Evolutionary conservation across 1,140 invertebrate species (phyloP).

Genomic region (Chionoecetes opilio): DNA sequence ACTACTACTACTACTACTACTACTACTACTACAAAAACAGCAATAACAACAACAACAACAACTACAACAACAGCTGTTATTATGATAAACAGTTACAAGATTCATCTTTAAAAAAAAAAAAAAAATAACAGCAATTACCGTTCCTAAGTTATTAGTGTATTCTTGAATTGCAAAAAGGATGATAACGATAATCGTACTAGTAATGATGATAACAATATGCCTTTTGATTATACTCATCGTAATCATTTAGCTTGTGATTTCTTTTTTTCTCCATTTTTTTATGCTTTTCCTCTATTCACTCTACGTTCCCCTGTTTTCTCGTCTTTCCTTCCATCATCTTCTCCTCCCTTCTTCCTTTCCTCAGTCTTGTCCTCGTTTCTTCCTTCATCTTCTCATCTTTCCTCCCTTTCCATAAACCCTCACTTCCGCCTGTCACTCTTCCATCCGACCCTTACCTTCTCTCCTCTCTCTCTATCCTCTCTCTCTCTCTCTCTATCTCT

Average conservation of each 20-base stretch:
- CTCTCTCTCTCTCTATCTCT: not conserved
- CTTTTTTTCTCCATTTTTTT: not conserved
- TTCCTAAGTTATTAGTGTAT: too few species aligned
- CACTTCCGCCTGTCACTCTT: not conserved
- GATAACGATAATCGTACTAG: too few species aligned
- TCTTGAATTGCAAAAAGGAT: too few species aligned
- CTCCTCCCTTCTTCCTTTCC: not conserved
- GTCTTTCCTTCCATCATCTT: not conserved
- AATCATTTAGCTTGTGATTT: not conserved
- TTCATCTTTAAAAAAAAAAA: too few species aligned
- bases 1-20: slow-evolving; percentile 29
- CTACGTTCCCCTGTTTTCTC: not conserved
- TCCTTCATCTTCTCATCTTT: not conserved
- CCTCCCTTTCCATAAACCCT: slow-evolving; percentile 6
- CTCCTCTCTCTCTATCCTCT: not conserved
- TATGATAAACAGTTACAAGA: too few species aligned
- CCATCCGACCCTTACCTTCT: not conserved
- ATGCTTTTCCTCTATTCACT: not conserved
- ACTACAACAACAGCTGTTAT: too few species aligned
- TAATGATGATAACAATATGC: too few species aligned
- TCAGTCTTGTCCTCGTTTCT: not conserved
- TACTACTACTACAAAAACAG: not conserved
- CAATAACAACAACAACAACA: not conserved
- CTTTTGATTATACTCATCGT: too few species aligned
- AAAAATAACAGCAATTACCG: too few species aligned